Base-by-base conservation (phyloP, 2,888 invertebrate species). In the Epirrhoe tristata region DNA sequence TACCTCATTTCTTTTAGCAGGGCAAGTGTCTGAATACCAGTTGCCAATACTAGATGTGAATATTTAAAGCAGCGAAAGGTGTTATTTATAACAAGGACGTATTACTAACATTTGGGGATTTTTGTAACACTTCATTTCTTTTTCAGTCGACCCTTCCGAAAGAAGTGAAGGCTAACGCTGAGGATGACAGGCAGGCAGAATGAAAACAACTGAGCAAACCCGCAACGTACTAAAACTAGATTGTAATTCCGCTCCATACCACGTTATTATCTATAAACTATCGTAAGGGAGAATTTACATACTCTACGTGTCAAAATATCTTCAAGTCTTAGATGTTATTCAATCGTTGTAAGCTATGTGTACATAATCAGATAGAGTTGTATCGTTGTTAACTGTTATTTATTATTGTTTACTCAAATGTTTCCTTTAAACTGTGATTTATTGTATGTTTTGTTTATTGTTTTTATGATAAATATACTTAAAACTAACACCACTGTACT, bases 151-250 rank as follows among this genome's bases (percentile, higher is more conserved):
- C 91, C 64, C 77, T 91, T 66, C 91, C 93, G 61, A 92, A 92
- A 75, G 93, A 93, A 74, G 90, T 91, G 71, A 93, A 93, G 82
- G 88, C 91, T 57, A 87, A 81, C 76, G 85, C 86, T 71, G 81
- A 93, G 78, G 93, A 93, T 73, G 91, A 92, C 78, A 85, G 92
- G 81, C 92, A 89, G 81, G 12, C 90, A 89, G 73, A 90, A 91
- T 72, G 92, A 86, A 77, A 70, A 58, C 69, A 61, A 53, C 58
- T 56, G 67, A 77, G 74, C 78, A 79, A 76, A 81, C 80, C 84
- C 75, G 74, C 77, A 72, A 77, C 76, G 71, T 77, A 79, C 70
- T 79, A 77, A 78, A 75, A 71, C 78, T 79, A 84, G 78, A 78
- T 67, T 69, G 75, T 80, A 85, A 79, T 82, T 80, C 86, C 85